A percentile compares a stretch with the other conserved stretches of the same genome.
These are phyloP conservation scores for Lycaena phlaeas DNA, from an alignment of 2,888 invertebrate genomes.

Conservation along the genomic window DNA sequence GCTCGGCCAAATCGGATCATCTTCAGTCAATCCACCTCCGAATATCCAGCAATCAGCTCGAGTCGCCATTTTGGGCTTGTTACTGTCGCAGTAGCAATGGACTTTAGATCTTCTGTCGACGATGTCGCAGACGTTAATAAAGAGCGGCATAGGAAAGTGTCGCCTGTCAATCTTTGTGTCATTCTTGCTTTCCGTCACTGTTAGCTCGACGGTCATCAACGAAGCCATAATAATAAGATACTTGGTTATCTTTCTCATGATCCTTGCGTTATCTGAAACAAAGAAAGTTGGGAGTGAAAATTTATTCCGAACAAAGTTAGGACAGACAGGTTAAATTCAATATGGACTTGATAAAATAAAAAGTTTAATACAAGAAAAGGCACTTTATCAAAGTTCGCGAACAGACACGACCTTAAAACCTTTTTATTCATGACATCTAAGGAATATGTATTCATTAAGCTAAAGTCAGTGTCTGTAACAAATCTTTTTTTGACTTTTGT, in stretches of 20 bases:
- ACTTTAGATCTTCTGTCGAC: conserved; percentile 58
- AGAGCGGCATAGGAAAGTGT: conserved; percentile 48
- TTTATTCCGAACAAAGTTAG: neutral
- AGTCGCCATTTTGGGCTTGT: conserved; percentile 68
- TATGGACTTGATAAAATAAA: neutral
- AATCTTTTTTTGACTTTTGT: too few species aligned
- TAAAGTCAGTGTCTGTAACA: too few species aligned
- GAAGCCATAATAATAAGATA: conserved; percentile 55
- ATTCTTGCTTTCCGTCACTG: conserved; percentile 52
- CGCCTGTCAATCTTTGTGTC: conserved; percentile 47
- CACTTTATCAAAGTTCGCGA: neutral
- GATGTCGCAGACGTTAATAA: conserved; percentile 62
- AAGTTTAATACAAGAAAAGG: neutral
- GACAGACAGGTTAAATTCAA: neutral
- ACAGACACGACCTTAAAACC: neutral
- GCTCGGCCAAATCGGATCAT: conserved; percentile 81
- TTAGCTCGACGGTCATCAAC: conserved; percentile 52
- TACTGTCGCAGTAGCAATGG: conserved; percentile 65
- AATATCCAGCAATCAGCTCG: conserved; percentile 85
- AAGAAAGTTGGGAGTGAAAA: conserved; percentile 12
- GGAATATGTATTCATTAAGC: too few species aligned
- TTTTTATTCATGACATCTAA: neutral
- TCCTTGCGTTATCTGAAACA: conserved; percentile 36
- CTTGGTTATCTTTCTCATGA: conserved; percentile 51
- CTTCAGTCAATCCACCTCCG: conserved; percentile 70